phyloP scores from a whole-genome alignment of 2,797 vertebrate genomes.

The Capromys pilorides region DNA sequence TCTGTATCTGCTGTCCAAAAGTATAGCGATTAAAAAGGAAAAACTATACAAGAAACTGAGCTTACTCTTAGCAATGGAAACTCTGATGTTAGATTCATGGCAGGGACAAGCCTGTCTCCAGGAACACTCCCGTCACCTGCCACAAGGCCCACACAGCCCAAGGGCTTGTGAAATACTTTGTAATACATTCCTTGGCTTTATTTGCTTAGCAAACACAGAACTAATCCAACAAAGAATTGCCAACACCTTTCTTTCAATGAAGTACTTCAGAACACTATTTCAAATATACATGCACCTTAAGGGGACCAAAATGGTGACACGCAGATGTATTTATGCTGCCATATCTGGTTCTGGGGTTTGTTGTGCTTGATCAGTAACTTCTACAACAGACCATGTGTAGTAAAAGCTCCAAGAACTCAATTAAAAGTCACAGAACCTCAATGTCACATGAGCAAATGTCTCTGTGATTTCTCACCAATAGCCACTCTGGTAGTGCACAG shows the following conservation, averaged over 20 bases:
- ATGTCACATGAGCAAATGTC: background rate
- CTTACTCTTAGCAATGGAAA: background rate
- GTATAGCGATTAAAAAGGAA: background rate
- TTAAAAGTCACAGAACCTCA: background rate
- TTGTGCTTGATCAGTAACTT: background rate
- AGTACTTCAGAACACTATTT: conserved; percentile 43
- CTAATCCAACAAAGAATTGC: background rate
- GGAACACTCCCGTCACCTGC: background rate
- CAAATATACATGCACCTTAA: background rate
- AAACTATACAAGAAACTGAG: background rate
- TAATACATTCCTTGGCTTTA: background rate
- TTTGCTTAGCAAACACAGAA: background rate
- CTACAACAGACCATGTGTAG: background rate
- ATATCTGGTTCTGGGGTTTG: background rate
- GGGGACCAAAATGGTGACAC: background rate
- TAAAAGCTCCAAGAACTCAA: conserved; percentile 30
- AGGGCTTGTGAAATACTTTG: background rate
- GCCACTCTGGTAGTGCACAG: background rate
- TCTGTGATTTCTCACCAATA: background rate
- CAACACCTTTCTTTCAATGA: background rate
- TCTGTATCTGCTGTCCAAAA: background rate
- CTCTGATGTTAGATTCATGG: conserved; percentile 4
- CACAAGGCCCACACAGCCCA: background rate
- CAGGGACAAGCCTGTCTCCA: background rate
- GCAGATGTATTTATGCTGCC: background rate